Conservation (phyloP, 2,797 vertebrate species). For the Vespertilio murinus region DNA sequence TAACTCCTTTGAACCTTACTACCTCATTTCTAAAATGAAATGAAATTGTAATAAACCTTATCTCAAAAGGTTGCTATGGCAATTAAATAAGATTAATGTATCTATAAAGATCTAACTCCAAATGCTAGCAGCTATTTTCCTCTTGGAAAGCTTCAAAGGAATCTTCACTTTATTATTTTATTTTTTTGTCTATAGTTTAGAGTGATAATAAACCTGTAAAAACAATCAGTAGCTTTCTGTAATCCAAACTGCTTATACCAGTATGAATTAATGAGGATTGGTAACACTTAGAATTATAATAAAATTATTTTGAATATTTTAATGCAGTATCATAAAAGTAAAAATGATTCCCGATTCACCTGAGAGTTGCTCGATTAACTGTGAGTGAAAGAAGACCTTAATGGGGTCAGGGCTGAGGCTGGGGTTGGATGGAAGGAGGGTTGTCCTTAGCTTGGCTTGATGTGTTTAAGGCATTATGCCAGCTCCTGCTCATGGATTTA, state of each 20-base stretch:
- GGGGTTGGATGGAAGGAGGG: background rate
- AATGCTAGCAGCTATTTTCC: background rate
- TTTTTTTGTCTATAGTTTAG: background rate
- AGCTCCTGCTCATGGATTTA: background rate
- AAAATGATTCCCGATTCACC: background rate
- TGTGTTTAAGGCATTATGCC: background rate
- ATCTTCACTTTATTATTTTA: background rate
- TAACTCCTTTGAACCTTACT: background rate
- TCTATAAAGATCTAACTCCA: background rate
- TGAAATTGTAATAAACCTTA: background rate
- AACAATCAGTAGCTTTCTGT: background rate
- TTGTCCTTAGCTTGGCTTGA: background rate
- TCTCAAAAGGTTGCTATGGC: background rate
- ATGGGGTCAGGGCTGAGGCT: too few species aligned
- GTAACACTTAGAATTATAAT: background rate
- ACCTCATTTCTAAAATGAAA: slow-evolving; percentile 3
- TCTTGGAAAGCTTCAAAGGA: background rate
- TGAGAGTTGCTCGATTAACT: background rate
- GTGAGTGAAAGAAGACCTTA: background rate
- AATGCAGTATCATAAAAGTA: background rate
- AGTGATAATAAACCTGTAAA: background rate
- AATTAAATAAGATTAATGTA: background rate
- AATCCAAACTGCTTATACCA: background rate
- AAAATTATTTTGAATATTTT: slow-evolving; percentile 14
- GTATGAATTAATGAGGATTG: background rate